Percentiles rank a stretch among this genome's conserved stretches.
Conservation (phyloP, 2,888 invertebrate species). For the Pilophorus perplexus region DNA sequence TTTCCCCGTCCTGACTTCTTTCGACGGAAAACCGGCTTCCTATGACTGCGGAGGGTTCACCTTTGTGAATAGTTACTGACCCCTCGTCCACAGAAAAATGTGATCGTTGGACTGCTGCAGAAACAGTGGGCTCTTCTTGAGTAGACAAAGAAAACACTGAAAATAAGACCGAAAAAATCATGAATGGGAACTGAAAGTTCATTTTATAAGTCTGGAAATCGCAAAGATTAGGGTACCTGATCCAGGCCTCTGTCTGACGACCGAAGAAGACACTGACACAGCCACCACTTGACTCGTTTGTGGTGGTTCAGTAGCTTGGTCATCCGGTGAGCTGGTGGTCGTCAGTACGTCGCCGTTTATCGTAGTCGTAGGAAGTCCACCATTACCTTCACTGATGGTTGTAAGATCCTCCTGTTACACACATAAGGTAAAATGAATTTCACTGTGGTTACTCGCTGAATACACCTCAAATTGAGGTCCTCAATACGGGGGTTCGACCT, state of each 20-base stretch:
- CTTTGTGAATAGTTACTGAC: slow-evolving; percentile 34
- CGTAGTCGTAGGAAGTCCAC: slow-evolving; percentile 11
- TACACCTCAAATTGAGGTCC: no score
- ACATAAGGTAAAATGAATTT: no score
- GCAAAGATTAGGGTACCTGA: no score
- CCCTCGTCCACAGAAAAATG: slow-evolving; percentile 49
- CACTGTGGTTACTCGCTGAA: no score
- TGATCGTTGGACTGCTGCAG: slow-evolving; percentile 47
- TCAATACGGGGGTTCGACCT: no score
- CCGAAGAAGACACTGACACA: slow-evolving; percentile 57
- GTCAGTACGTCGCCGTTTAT: slow-evolving; percentile 10
- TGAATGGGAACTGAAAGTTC: background rate
- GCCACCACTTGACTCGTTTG: slow-evolving; percentile 53
- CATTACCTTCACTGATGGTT: slow-evolving; percentile 9
- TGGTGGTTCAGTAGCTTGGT: slow-evolving; percentile 34
- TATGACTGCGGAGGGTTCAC: slow-evolving; percentile 26
- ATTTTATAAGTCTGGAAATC: background rate
- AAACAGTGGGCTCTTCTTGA: slow-evolving; percentile 45
- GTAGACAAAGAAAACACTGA: slow-evolving; percentile 28
- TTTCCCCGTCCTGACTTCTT: slow-evolving; percentile 42
- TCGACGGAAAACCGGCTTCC: slow-evolving; percentile 43
- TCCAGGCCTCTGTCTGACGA: slow-evolving; percentile 50
- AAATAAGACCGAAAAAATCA: background rate
- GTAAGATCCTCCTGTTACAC: slow-evolving; percentile 33
- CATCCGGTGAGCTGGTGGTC: slow-evolving; percentile 9